Percentiles rank a stretch among this genome's conserved stretches.
phyloP scores from a whole-genome alignment of 2,797 vertebrate genomes.

The Pseudochromis fuscus region DNA sequence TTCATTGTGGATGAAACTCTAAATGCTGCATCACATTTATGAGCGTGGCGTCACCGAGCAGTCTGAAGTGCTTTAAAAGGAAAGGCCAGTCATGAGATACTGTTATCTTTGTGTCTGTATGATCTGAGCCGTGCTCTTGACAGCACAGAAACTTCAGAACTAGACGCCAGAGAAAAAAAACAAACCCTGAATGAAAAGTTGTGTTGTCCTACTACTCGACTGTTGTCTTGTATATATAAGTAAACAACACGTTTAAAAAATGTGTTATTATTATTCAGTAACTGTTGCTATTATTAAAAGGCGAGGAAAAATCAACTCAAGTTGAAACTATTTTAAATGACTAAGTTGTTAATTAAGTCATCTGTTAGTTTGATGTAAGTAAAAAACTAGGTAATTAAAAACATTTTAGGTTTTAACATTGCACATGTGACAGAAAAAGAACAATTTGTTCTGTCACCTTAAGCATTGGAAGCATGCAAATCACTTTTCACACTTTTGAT shows the following conservation, averaged over 20 bases:
- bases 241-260: no score
- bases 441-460: neutral
- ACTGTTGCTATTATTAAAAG: neutral
- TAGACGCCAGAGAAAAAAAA: conserved; percentile 14
- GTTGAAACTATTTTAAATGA: no score
- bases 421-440: neutral
- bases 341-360: no score
- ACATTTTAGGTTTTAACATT: neutral
- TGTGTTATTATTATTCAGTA: no score
- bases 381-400: neutral
- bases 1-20: conserved; percentile 51
- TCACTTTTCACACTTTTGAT: no score
- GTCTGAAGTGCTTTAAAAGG: conserved; percentile 58
- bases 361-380: no score
- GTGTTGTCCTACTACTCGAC: conserved; percentile 17
- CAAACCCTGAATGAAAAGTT: neutral
- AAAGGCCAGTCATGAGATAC: conserved; percentile 69
- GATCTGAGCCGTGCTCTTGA: conserved; percentile 26
- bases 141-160: conserved; percentile 17
- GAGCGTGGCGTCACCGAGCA: conserved; percentile 37
- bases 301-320: no score
- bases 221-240: no score
- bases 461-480: neutral
- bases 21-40: conserved; percentile 44
- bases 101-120: conserved; percentile 41